Conservation (phyloP, 2,113 vertebrate species). For the Pluvialis apricaria region DNA sequence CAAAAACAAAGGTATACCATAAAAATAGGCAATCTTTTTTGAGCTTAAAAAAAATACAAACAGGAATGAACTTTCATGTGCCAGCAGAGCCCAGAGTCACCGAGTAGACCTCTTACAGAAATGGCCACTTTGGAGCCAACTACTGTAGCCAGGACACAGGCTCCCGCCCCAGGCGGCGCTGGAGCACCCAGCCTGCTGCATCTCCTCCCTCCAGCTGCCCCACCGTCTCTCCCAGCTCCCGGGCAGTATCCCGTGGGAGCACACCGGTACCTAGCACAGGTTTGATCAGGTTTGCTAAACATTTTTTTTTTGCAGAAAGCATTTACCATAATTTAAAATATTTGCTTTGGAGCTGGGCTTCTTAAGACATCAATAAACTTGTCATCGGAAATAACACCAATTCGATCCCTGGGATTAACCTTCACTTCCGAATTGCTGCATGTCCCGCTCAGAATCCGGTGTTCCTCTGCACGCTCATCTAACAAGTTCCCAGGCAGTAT, state of each 20-base stretch:
- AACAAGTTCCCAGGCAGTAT: slow-evolving; percentile 58
- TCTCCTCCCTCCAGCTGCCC: neutral
- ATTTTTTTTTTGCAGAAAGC: neutral
- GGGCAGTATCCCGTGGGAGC: neutral
- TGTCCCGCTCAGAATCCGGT: neutral
- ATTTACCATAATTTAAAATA: neutral
- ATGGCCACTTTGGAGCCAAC: neutral
- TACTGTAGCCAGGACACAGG: no score
- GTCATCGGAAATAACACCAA: neutral
- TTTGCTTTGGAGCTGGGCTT: neutral
- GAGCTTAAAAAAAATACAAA: neutral
- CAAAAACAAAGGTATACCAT: neutral
- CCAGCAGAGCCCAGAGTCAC: neutral
- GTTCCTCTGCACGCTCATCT: slow-evolving; percentile 2
- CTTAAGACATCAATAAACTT: neutral
- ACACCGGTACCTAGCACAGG: neutral
- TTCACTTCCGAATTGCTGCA: neutral
- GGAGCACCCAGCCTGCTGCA: fast-evolving
- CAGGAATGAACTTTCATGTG: neutral
- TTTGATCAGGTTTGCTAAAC: neutral
- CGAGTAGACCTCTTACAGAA: neutral
- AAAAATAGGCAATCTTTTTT: neutral
- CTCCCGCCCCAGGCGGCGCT: neutral
- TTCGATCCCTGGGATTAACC: slow-evolving; percentile 14
- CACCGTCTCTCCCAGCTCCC: neutral